Base-by-base conservation (phyloP, 2,113 vertebrate species). In the Erythrocebus patas region DNA sequence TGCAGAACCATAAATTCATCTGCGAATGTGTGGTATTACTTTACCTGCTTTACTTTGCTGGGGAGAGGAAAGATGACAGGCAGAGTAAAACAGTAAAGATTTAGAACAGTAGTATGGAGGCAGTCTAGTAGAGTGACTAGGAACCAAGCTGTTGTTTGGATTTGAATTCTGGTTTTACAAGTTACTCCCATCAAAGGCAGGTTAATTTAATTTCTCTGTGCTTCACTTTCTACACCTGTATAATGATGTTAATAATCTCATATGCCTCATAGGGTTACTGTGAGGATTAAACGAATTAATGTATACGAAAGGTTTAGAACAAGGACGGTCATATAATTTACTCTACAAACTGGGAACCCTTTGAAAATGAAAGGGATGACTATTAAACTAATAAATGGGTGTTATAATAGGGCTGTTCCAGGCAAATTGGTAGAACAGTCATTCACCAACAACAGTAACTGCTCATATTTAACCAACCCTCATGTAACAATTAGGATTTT, bases 141-240 rank as follows among this genome's bases (percentile, higher is more conserved):
- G 8, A 70, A 76, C 9, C 38, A 80, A 73, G 76, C 30, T 78
- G 30, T 32, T 59, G n/a, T 61, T 9, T 73, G 18, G 59, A n/a
- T 89, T 57, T 93, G 50, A 89, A 78, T 90, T 90, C 68, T 55
- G 80, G 73, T 50, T 92, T 78, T 85, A 57, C 59, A 70, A 92
- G 30, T 96, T 92, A 38, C 59, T 87, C 38, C 50, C 72, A 89
- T 17, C n/a, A 70, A 86, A 23, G 30, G 32, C 66, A 96, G 70
- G 68, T 80, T 23, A n/a, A 90, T 32, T 90, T 84, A n/a, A 78
- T 38, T 88, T 96, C 20, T 70, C 80, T 68, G 17, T 70, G 79
- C 35, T 82, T 86, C 25, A 76, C 55, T 76, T 78, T 92, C 73
- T 16, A 38, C 18, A 82, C 13, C 72, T 78, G 40, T 35, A 59